These are phyloP conservation scores for Bubalus kerabau DNA, from an alignment of 2,113 vertebrate genomes.

Conservation along the genomic window DNA sequence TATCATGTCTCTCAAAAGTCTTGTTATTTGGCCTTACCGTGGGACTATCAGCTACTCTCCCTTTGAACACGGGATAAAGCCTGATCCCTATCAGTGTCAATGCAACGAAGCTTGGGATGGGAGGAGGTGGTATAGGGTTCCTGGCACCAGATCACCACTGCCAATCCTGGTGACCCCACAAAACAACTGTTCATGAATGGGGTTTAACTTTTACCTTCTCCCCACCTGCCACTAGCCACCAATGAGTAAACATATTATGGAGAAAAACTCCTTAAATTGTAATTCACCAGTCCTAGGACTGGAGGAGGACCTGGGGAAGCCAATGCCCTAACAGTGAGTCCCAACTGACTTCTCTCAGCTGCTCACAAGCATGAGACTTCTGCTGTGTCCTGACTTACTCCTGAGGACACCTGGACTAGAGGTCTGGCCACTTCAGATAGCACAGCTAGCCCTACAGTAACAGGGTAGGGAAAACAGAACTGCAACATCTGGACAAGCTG, in stretches of 20 bases:
- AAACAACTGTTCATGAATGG: background rate
- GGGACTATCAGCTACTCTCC: background rate
- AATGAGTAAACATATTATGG: background rate
- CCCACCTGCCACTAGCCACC: background rate
- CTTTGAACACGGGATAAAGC: background rate
- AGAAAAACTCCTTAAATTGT: background rate
- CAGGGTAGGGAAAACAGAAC: background rate
- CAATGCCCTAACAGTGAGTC: background rate
- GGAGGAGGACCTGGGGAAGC: background rate
- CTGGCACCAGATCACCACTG: background rate
- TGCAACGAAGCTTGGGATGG: background rate
- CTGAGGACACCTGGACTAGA: background rate
- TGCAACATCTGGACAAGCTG: background rate
- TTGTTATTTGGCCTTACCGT: background rate
- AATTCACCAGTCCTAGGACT: background rate
- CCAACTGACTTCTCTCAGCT: background rate
- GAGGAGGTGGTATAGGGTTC: background rate
- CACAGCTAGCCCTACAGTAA: background rate
- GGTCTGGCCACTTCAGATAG: background rate
- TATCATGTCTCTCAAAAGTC: background rate
- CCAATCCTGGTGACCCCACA: background rate
- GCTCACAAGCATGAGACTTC: background rate
- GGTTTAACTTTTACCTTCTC: background rate
- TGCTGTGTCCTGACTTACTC: background rate
- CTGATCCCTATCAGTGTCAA: background rate